Evolutionary conservation across 2,113 vertebrate genomes (phyloP), one percentile per base, ranked within the genome.

Genomic region (Phalacrocorax aristotelis): DNA sequence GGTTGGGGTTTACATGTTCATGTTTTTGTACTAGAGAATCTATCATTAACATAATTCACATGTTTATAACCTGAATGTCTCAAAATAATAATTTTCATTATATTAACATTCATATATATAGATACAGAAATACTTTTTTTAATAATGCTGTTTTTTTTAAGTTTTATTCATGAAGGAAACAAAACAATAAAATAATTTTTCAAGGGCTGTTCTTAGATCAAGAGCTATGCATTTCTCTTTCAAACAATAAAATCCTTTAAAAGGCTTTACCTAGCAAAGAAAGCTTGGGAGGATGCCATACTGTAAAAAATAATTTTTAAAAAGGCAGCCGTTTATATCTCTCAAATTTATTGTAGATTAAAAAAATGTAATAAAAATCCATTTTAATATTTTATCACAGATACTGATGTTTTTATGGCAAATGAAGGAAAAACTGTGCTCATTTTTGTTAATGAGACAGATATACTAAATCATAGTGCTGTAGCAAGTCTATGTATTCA

Each of bases 371-470:
- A 91, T 66, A 72, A 55, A 64, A 65, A 75, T 44, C 1, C 7
- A 42, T 93, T 83, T 86, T 74, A 93, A 81, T 87, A 65, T 94
- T 94, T 92, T 89, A 77, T 60, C 27, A 71, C 4, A 83, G 49
- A 61, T 44, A 23, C 9, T 51, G 19, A 40, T 44, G 8, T 26
- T 89, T 75, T 80, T 51, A 80, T 51, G 9, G 14, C 30, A 38
- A 91, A 89, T 72, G 18, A 87, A 90, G 40, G 26, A 79, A 92
- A 71, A 68, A 8, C 4, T 76, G 34, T 34, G 27, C 23, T 87
- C 49, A 25, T 89, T 96, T 95, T 88, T 95, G 49, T 83, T 83
- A 91, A 90, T 82, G 88, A 95, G 42, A 49, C 20, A 75, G n/a
- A 57, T 55, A 66, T 14, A n/a, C 20, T 90, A 88, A 80, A 69